Conservation (phyloP, 2,113 vertebrate species). For the Eptesicus fuscus region DNA sequence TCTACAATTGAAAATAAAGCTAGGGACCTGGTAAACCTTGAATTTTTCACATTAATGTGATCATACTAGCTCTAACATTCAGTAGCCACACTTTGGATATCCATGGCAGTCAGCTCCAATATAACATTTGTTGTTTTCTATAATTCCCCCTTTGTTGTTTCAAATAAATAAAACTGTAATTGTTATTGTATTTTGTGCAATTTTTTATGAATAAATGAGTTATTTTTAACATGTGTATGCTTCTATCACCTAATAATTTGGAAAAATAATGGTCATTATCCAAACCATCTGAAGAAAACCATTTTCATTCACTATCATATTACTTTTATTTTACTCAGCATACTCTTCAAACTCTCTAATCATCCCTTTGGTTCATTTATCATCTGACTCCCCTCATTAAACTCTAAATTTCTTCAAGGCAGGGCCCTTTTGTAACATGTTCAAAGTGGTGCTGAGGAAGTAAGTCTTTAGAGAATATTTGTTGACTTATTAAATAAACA, state of each 20-base stretch:
- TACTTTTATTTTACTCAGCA: neutral
- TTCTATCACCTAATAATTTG: neutral
- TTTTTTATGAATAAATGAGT: neutral
- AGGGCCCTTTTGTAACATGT: neutral
- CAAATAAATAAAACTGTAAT: neutral
- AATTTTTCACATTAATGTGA: neutral
- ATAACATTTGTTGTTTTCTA: neutral
- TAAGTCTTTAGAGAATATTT: neutral
- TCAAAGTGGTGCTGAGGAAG: neutral
- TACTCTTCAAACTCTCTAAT: neutral
- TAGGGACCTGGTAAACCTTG: neutral
- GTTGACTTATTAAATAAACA: neutral
- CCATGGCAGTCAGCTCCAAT: neutral
- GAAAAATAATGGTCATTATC: neutral
- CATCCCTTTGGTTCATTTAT: neutral
- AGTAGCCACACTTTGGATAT: neutral
- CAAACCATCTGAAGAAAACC: neutral
- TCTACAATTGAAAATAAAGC: neutral
- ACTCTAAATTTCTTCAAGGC: neutral
- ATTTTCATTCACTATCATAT: neutral
- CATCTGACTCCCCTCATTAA: neutral
- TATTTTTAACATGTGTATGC: neutral
- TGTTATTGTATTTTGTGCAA: neutral
- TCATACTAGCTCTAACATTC: neutral
- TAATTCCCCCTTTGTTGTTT: neutral